Base-by-base conservation (phyloP, 2,888 invertebrate genomes). In the Netelia virgata region DNA sequence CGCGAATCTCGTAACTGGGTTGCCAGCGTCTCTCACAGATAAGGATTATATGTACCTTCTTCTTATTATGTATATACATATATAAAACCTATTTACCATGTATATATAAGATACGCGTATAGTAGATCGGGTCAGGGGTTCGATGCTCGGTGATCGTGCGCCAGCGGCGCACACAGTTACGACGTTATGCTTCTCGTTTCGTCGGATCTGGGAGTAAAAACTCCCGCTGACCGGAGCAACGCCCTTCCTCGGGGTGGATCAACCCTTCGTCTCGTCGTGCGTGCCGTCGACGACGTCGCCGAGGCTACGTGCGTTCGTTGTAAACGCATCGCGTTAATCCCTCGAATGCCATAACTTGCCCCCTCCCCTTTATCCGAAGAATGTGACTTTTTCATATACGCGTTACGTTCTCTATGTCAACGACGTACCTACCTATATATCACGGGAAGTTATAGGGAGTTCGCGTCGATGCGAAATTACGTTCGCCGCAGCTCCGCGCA, bases 41-140 rank as follows among this genome's bases (percentile, higher is more conserved):
- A 77, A 20, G 9, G n/a, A 57, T 14, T 57, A 57, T 16, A 57
- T 47, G 14, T 47, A 57, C 57, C 57, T 3, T 10, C 18, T 18
- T 18, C 36, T 14, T 47, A 47, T 14, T 14, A 47, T 47, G 36
- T 18, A 57, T 57, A 16, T 57, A 57, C 20, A 57, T 10, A 20
- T 57, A 20, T 18, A 18, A 20, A 16, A 57, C 16, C 11, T 57
- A 57, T 57, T 47, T 47, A 76, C 66, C 23, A 63, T 47, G 47
- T 47, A 47, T 47, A 14, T 47, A 14, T 47, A 47, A 3, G 14
- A 47, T 47, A 47, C 14, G 23, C 41, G 11, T 72, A 57, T 59
- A 68, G 43, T 76, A 68, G 66, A 66, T 57, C 66, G 43, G 76
- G 76, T 76, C 76, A 76, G 43, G 76, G 57, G 75, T 76, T 76